Conservation (phyloP, 1,140 invertebrate genomes). For the Temnothorax curvispinosus region DNA sequence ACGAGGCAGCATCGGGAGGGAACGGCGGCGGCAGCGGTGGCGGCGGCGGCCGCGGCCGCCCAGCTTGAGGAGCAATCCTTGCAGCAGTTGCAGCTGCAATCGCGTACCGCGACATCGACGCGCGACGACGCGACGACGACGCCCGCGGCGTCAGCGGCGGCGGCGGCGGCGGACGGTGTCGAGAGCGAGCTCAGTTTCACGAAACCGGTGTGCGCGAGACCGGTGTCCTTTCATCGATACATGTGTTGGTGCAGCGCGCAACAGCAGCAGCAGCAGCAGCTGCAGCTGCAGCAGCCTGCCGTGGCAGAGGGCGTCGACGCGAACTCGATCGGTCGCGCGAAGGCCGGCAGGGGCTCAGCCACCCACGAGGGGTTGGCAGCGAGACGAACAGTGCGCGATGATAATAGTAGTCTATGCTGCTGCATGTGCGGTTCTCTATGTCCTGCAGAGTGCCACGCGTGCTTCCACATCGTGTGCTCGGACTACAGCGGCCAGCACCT, state of each 20-base stretch:
- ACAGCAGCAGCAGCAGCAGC: slow-evolving; percentile 22
- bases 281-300: not conserved
- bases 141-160: not conserved
- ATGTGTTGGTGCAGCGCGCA: slow-evolving; percentile 85
- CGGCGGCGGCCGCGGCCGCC: not conserved
- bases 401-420: slow-evolving; percentile 83
- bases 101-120: slow-evolving; percentile 5
- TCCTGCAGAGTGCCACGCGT: slow-evolving; percentile 89
- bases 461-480: slow-evolving; percentile 88
- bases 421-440: slow-evolving; percentile 88
- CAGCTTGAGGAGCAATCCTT: slow-evolving; percentile 37
- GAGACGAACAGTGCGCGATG: slow-evolving; percentile 42
- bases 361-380: slow-evolving; percentile 32
- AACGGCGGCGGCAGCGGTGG: not conserved
- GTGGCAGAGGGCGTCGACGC: slow-evolving; percentile 49
- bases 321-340: slow-evolving; percentile 63
- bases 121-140: not conserved
- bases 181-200: slow-evolving; percentile 51
- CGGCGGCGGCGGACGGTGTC: slow-evolving; percentile 30
- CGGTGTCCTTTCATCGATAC: slow-evolving; percentile 85
- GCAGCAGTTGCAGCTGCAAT: not conserved
- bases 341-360: slow-evolving; percentile 21
- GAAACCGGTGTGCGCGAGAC: slow-evolving; percentile 82
- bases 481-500: slow-evolving; percentile 86
- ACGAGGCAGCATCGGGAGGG: slow-evolving; percentile 44